These are phyloP conservation scores for Centropyge bicolor DNA, from an alignment of 2,797 vertebrate genomes.

Conservation along the genomic window DNA sequence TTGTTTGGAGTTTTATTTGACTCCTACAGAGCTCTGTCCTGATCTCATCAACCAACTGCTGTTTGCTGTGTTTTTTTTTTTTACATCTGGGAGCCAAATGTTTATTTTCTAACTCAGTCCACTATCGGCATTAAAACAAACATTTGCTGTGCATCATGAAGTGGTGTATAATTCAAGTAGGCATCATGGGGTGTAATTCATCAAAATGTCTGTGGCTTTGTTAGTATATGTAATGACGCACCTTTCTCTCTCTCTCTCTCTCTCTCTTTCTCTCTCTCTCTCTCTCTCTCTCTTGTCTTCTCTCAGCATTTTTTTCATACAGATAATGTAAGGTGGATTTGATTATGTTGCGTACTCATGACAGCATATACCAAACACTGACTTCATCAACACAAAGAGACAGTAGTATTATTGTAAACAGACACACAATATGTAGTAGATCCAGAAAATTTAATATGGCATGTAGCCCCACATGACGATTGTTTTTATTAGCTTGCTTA, in stretches of 20 bases:
- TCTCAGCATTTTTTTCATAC: background rate
- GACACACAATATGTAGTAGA: too few relatives aligned
- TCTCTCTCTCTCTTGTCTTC: background rate
- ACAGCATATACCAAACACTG: background rate
- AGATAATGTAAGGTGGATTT: background rate
- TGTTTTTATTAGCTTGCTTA: background rate
- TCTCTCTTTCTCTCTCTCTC: conserved; percentile 4
- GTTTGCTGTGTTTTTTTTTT: conserved; percentile 57
- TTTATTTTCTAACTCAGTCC: conserved; percentile 52
- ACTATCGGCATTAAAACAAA: conserved; percentile 41
- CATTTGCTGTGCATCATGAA: conserved; percentile 25
- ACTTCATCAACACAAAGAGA: background rate
- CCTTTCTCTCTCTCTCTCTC: background rate
- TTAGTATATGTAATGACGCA: background rate
- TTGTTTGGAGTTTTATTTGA: conserved; percentile 41
- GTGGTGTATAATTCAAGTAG: conserved; percentile 8
- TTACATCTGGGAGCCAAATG: conserved; percentile 44
- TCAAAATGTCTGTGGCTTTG: background rate
- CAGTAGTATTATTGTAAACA: background rate
- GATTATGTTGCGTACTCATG: background rate
- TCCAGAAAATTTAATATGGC: too few relatives aligned
- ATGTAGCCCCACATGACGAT: too few relatives aligned
- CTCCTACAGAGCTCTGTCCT: conserved; percentile 41
- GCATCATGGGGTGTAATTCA: conserved; percentile 10
- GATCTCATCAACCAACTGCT: conserved; percentile 66